Base-by-base conservation (phyloP, 2,888 invertebrate genomes). In the Drosophila parthenogenetica region DNA sequence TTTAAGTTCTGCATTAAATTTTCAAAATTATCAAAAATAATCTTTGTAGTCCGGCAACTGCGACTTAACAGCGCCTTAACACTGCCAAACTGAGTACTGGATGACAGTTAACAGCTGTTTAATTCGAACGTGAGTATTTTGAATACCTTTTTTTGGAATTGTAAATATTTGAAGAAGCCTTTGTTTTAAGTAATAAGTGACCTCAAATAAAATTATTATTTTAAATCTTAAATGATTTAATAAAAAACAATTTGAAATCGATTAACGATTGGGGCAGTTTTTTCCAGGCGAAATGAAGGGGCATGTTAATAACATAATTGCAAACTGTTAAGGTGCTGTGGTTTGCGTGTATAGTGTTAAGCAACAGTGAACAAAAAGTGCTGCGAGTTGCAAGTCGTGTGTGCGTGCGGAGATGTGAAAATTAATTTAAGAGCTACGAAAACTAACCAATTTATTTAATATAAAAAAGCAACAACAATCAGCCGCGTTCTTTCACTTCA, bases 401-500 rank as follows among this genome's bases (percentile, higher is more conserved):
- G 63, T 66, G 69, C 54, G 76, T 63, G 65, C 42, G 48, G 65
- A 65, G 53, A 73, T 69, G 59, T 65, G 39, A 65, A 50, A 61
- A 49, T 66, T 73, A 57, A 49, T 63, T 77, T 65, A 65, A 69
- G 46, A 77, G 78, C 73, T 65, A 76, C 78, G 78, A 76, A 76
- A 76, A 77, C 78, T 77, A 77, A 76, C 77, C 77, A 77, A 77
- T 76, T 76, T 73, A 76, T 69, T 73, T 45, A 77, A 72, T 72
- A 65, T 39, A 72, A 60, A 67, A 55, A 55, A 49, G 42, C 61
- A 66, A 45, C 60, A 57, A 58, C 48, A 77, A 67, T 40, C 42
- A 57, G 19, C 60, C 53, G 58, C 77, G 53, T 25, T 63, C 22
- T 35, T 77, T 19, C 22, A 59, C 10, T 14, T 48, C 35, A 58